These are phyloP conservation scores for Diuraphis noxia DNA, from an alignment of 1,140 invertebrate genomes.

Conservation along the genomic window DNA sequence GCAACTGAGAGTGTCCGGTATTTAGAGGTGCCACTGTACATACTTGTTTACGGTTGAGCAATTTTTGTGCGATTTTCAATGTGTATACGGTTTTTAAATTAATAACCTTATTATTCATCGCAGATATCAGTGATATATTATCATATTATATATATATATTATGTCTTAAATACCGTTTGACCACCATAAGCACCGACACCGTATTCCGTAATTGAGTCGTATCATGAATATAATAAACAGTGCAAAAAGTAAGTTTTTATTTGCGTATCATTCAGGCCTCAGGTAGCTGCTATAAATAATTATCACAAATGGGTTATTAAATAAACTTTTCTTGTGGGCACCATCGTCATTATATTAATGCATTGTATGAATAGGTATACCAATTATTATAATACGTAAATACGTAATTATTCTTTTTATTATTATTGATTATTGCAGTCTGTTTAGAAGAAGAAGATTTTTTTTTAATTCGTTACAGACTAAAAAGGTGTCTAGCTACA, in stretches of 20 bases:
- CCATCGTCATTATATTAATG: neutral
- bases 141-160: neutral
- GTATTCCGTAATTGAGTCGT: neutral
- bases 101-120: neutral
- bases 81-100: neutral
- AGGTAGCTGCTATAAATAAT: neutral
- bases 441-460: neutral
- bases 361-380: neutral
- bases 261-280: neutral
- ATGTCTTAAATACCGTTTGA: neutral
- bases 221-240: neutral
- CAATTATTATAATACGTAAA: neutral
- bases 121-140: neutral
- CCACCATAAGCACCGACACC: neutral
- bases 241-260: too few species aligned
- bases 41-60: too few species aligned
- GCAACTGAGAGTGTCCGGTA: too few species aligned
- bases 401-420: neutral
- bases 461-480: neutral
- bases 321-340: neutral
- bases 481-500: neutral
- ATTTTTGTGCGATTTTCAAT: neutral
- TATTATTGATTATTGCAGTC: slow-evolving; percentile 20
- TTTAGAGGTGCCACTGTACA: too few species aligned
- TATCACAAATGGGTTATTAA: neutral